Evolutionary conservation across 1,140 invertebrate genomes (phyloP), one percentile per base, ranked within the genome.

Genomic region (Piezodorus guildinii): DNA sequence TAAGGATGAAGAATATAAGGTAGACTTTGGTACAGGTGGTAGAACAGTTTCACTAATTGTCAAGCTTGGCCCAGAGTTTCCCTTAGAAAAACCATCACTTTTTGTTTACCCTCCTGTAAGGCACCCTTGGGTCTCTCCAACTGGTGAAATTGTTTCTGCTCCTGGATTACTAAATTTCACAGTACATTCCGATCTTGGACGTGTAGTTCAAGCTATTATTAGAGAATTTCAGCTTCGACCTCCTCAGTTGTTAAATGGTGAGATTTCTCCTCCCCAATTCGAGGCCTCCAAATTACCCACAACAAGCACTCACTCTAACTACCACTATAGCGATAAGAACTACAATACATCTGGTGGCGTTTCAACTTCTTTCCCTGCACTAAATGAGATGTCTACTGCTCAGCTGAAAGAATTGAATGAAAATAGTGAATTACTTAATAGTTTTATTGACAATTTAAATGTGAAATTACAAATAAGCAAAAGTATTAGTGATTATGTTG

Each of bases 141-240:
- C 77, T 21, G 80, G 80, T 46, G 81, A 85, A 74, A 80, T 88
- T 43, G 77, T 79, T 25, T 79, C 78, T 64, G 86, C 86, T 21
- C 87, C 86, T 17, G 86, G 86, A 30, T 72, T 88, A 49, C 67
- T 87, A 30, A 87, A 87, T 82, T 89, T 83, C 71, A 84, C 85
- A 63, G 74, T 81, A 49, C 85, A 88, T 73, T 87, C 85, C 49
- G 87, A 89, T 76, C 77, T 89, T 63, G 86, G 87, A 19, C 77
- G 85, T 64, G 83, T 89, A 44, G 86, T 88, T 1, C 86, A 88
- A 73, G 86, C 83, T 14, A 85, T 88, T 46, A 86, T 86, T 63
- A 75, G 86, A 69, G 86, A 88, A 73, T 86, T 87, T 68, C 83
- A 85, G 72, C 80, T 81, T 70, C 80, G 80, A 71, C 82, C 82